phyloP scores from a whole-genome alignment of 1,140 invertebrate genomes.

The Brachionus plicatilis region DNA sequence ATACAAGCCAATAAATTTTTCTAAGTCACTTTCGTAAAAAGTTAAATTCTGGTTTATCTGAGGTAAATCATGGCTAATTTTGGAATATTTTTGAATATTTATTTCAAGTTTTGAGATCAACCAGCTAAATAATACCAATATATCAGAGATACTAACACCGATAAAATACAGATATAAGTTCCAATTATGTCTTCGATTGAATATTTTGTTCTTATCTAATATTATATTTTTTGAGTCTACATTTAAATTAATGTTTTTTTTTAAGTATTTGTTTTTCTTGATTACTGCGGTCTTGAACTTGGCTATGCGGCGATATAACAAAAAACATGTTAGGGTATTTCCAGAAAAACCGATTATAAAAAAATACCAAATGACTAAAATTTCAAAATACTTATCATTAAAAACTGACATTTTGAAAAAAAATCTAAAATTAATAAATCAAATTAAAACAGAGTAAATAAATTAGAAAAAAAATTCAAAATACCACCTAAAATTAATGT shows the following conservation, averaged over 20 bases:
- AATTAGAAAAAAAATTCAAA: too few species aligned
- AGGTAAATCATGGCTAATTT: background rate
- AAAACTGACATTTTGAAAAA: background rate
- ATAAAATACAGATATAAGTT: slow-evolving; percentile 35
- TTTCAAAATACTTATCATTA: background rate
- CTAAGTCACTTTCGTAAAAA: background rate
- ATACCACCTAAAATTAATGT: too few species aligned
- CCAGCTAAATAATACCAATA: slow-evolving; percentile 33
- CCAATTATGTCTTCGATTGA: slow-evolving; percentile 27
- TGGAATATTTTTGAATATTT: background rate
- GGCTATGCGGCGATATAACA: background rate
- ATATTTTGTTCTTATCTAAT: background rate
- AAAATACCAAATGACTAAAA: slow-evolving; percentile 23
- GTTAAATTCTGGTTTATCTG: background rate
- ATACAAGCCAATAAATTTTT: background rate
- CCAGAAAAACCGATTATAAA: slow-evolving; percentile 9
- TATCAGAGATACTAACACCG: slow-evolving; percentile 2
- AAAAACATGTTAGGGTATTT: background rate
- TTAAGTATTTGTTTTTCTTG: background rate
- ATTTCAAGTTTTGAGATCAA: background rate
- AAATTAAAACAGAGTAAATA: too few species aligned
- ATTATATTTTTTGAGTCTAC: background rate
- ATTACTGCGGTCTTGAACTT: background rate
- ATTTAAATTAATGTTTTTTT: background rate
- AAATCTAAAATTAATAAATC: background rate